A percentile compares a stretch with the other conserved stretches of the same genome.
phyloP scores from a whole-genome alignment of 2,888 invertebrate genomes.

The Alloscopus bannaensis region DNA sequence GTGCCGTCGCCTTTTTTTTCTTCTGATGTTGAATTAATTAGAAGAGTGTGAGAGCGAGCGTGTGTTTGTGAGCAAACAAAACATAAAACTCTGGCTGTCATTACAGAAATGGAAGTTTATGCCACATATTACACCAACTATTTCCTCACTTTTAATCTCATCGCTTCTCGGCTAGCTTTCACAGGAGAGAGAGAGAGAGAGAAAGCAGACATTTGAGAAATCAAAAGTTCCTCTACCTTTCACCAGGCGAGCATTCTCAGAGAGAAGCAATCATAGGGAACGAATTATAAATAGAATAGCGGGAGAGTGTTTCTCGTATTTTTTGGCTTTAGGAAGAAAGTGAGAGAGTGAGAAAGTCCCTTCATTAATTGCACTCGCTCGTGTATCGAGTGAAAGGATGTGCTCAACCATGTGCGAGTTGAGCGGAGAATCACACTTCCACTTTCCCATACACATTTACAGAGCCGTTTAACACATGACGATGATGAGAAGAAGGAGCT shows the following conservation, averaged over 20 bases:
- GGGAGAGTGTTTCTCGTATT: neutral
- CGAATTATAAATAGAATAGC: neutral
- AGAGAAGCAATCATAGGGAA: neutral
- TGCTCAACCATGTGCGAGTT: neutral
- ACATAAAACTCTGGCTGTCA: neutral
- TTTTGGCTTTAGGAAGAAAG: neutral
- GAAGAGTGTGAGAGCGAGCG: neutral
- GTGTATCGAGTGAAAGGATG: neutral
- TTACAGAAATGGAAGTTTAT: neutral
- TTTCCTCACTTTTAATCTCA: conserved; percentile 9
- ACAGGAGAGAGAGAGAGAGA: neutral
- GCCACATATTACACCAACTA: neutral
- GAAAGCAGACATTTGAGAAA: neutral
- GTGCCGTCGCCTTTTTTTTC: conserved; percentile 1
- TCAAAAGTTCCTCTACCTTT: neutral
- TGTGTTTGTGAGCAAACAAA: neutral
- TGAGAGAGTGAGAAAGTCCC: neutral
- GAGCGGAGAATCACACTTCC: neutral
- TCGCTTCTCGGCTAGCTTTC: neutral
- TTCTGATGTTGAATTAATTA: conserved; percentile 24
- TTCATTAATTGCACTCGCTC: neutral
- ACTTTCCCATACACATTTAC: too few species aligned
- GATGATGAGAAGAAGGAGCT: too few species aligned
- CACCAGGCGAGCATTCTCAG: neutral
- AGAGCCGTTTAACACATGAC: too few species aligned